Evolutionary conservation across 1,140 invertebrate genomes (phyloP), one percentile per base, ranked within the genome.

Genomic region (Diachasma alloeum): DNA sequence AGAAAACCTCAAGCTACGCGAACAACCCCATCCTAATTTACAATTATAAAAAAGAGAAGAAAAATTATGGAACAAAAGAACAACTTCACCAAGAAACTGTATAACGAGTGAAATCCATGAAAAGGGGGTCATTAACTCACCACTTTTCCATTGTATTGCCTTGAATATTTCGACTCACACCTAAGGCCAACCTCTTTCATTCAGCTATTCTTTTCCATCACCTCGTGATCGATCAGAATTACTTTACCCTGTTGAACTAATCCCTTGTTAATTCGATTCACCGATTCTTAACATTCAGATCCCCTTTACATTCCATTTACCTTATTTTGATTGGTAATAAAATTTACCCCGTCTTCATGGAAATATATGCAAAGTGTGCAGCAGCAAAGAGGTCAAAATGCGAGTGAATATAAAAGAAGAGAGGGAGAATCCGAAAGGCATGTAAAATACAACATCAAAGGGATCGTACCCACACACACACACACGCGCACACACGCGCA

Each of bases 311-410:
- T 53, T 53, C 48, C 48, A 53, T 53, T 53, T 19, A 53, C 48
- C 48, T 53, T 63, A 63, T 63, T 63, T 63, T 63, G 59, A 63
- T 63, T 63, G 59, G 59, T 63, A 63, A 63, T 63, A 26, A 31
- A 63, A 63, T 63, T 63, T 63, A 10, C 59, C 8, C 24, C 10
- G 19, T 26, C 19, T 56, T 56, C 9, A 56, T 15, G 59, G 15
- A 63, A 63, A 63, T 63, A 15, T 26, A 63, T 63, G 59, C 59
- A 63, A 63, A 63, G 19, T 63, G 24, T 4, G 8, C 17, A 63
- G 22, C 11, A 11, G 59, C 59, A 63, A 26, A 26, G 59, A 63
- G 24, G 59, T 26, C 19, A 63, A 63, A 63, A 63, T 63, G 59
- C 22, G 19, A 63, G 22, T 26, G 59, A 31, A 63, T 26, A 63